Percentiles rank a stretch among this genome's conserved stretches.
These are phyloP conservation scores for Dendrophyllia cribrosa DNA, from an alignment of 64 coral and sea anemone genomes.

Conservation along the genomic window DNA sequence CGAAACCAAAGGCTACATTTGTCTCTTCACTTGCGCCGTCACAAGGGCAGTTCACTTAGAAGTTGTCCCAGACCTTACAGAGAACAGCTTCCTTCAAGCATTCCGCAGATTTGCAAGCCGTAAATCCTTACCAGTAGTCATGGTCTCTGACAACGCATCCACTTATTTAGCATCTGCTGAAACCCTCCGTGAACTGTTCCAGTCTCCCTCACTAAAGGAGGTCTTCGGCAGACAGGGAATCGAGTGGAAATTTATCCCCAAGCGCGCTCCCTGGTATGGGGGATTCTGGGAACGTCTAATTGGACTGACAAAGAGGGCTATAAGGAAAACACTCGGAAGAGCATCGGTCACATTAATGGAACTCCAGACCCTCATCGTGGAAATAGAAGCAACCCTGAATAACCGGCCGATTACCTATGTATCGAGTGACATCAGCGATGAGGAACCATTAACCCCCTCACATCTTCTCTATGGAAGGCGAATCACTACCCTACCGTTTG, in stretches of 20 bases:
- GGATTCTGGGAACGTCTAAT: constrained; percentile 80
- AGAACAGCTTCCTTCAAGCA: constrained; percentile 36
- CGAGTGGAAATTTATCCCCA: constrained; percentile 76
- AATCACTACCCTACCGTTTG: constrained; percentile 53
- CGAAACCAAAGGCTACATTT: constrained; percentile 24
- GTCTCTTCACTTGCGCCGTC: constrained; percentile 34
- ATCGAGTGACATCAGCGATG: constrained; percentile 41
- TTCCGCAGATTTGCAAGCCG: constrained; percentile 48
- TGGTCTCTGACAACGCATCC: constrained; percentile 67
- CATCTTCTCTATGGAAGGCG: constrained; percentile 48
- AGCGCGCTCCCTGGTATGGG: constrained; percentile 75
- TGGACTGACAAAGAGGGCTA: constrained; percentile 59
- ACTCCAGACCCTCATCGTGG: constrained; percentile 41
- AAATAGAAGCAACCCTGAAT: constrained; percentile 75
- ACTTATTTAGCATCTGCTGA: constrained; percentile 61
- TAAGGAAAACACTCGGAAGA: constrained; percentile 65
- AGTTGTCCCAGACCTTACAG: constrained; percentile 53
- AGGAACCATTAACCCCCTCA: constrained; percentile 47
- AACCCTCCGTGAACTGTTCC: constrained; percentile 35
- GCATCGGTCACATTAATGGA: constrained; percentile 30
- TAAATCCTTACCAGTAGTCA: constrained; percentile 15
- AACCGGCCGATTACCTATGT: constrained; percentile 56
- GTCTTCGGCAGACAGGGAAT: constrained; percentile 48
- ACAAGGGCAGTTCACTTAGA: constrained; percentile 55
- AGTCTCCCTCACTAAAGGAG: constrained; percentile 57